These are phyloP conservation scores for Emys orbicularis DNA, from an alignment of 2,797 vertebrate genomes.

Conservation along the genomic window DNA sequence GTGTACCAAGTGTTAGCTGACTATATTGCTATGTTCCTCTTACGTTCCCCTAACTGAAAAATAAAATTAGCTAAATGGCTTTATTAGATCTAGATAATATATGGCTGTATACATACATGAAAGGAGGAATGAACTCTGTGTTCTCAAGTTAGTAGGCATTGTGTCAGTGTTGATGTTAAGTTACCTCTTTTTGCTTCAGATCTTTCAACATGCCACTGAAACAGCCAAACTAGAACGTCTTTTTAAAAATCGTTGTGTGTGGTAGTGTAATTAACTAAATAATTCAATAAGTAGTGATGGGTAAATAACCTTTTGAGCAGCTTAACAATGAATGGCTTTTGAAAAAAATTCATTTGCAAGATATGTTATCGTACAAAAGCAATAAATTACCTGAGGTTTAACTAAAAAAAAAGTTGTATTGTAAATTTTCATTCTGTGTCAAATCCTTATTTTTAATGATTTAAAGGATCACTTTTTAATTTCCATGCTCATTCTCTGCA, in stretches of 20 bases:
- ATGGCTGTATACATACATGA: constrained; percentile 6
- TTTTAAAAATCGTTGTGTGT: background rate
- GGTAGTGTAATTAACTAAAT: constrained; percentile 27
- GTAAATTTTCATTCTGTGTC: constrained; percentile 17
- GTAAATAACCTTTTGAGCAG: constrained; percentile 4
- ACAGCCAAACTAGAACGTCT: background rate
- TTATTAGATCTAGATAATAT: background rate
- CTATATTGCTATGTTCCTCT: background rate
- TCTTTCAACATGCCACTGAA: background rate
- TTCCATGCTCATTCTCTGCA: background rate
- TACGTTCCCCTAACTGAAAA: background rate
- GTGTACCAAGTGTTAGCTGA: background rate
- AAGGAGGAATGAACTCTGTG: background rate
- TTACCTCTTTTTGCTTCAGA: background rate
- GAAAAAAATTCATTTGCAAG: constrained; percentile 26
- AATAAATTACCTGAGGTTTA: constrained; percentile 6
- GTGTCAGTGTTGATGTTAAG: background rate
- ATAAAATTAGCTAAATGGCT: constrained; percentile 23
- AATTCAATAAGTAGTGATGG: constrained; percentile 47
- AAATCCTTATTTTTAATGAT: constrained; percentile 43
- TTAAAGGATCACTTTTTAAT: constrained; percentile 48
- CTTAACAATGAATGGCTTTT: constrained; percentile 7
- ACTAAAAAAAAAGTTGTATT: background rate
- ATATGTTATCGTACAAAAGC: constrained; percentile 31
- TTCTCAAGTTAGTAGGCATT: background rate